These are phyloP conservation scores for Phyllopteryx taeniolatus DNA, from an alignment of 2,113 vertebrate species.

Conservation along the genomic window DNA sequence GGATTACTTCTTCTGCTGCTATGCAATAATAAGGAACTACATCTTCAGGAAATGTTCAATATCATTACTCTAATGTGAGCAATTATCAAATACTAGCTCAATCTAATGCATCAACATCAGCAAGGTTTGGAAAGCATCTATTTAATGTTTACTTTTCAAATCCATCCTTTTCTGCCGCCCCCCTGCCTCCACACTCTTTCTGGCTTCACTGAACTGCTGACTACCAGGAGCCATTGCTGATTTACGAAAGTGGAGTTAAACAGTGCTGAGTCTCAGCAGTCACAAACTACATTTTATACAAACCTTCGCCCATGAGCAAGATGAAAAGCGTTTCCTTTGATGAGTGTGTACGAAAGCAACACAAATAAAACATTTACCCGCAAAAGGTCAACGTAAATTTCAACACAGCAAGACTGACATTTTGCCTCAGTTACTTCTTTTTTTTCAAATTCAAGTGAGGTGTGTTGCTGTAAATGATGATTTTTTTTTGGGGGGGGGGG, in stretches of 20 bases:
- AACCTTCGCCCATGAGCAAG: conserved; percentile 3
- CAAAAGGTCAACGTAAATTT: conserved; percentile 3
- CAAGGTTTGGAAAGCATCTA: conserved; percentile 15
- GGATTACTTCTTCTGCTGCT: conserved; percentile 38
- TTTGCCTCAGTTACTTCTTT: neutral
- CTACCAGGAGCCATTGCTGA: conserved; percentile 27
- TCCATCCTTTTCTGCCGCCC: conserved; percentile 4
- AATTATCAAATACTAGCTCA: conserved; percentile 11
- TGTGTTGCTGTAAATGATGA: neutral
- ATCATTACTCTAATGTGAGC: neutral
- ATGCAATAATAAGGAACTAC: conserved; percentile 4
- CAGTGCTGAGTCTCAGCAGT: conserved; percentile 12
- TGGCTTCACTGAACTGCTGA: conserved; percentile 39
- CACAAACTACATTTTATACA: conserved; percentile 20
- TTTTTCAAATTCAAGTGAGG: neutral
- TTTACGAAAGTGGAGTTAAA: conserved; percentile 24
- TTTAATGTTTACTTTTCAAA: conserved; percentile 14
- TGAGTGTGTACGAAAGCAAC: neutral
- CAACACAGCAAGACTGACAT: neutral
- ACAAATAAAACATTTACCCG: neutral
- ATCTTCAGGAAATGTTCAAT: neutral
- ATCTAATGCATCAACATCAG: conserved; percentile 9
- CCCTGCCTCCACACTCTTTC: neutral
- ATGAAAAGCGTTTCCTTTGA: conserved; percentile 1
- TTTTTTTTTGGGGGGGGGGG: too few relatives aligned